Base-by-base conservation (phyloP, 2,888 invertebrate genomes). In the Emesis furor region DNA sequence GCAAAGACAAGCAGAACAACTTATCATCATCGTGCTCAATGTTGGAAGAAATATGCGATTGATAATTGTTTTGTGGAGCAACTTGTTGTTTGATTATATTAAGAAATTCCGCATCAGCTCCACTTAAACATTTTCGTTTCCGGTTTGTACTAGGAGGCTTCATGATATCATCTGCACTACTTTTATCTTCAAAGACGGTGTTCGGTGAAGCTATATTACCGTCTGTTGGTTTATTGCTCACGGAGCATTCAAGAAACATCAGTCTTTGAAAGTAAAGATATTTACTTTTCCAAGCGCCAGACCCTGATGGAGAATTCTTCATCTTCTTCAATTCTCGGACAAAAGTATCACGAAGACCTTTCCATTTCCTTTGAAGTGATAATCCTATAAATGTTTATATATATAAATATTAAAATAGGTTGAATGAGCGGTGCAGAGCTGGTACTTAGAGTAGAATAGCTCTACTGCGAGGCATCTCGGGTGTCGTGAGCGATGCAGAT, bases 291-390 rank as follows among this genome's bases (percentile, higher is more conserved):
- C 24, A 68, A 67, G 67, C 73, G 59, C 79, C 82, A 76, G 82
- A 85, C 71, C 82, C 82, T 76, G 79, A 83, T 62, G 81, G 85
- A 30, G 81, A 30, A 55, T 73, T 83, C 68, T 83, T 79, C 83
- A 24, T 24, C 24, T 24, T 24, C 42, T 83, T 86, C 69, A 79
- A 75, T 86, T 86, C 85, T 81, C 78, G 74, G 24, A 79, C 79
- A 83, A 81, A 83, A n/a, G 76, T 68, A 76, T 81, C 81, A 74
- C 84, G 75, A 35, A 84, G 73, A 17, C 78, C 75, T 86, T 86
- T 83, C 83, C 83, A 84, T 73, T 83, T 85, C 74, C 81, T 85
- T 74, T 85, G 83, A 68, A 83, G 74, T 79, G 46, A 76, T 55
- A 51, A 73, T 51, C 78, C 80, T 85, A 78, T 42, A 78, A 81